Percentiles rank a stretch among this genome's conserved stretches.
These are phyloP conservation scores for Leucophenga montana DNA, from an alignment of 2,888 invertebrate genomes.

Conservation along the genomic window DNA sequence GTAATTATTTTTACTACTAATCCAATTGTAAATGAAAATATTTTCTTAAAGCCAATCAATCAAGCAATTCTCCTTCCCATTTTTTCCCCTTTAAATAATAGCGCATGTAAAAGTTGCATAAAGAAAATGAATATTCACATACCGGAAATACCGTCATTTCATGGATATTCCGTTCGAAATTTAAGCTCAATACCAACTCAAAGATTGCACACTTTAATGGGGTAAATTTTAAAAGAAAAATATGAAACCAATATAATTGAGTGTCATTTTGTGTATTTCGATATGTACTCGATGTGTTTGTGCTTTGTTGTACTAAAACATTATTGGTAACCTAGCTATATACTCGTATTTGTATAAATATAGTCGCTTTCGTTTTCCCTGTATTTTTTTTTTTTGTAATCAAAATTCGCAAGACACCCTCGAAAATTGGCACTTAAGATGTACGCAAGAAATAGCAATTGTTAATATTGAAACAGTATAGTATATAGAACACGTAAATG, in stretches of 20 bases:
- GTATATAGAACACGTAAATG: background rate
- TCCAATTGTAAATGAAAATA: too few relatives aligned
- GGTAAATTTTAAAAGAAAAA: constrained; percentile 62
- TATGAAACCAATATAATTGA: constrained; percentile 33
- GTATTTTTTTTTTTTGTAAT: too few relatives aligned
- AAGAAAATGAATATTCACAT: constrained; percentile 68
- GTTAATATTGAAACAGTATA: background rate
- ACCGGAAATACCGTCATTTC: constrained; percentile 72
- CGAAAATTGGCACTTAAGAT: constrained; percentile 7
- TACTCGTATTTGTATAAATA: too few relatives aligned
- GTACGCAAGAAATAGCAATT: background rate
- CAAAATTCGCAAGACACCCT: too few relatives aligned
- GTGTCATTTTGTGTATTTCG: constrained; percentile 9
- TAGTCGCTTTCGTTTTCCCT: too few relatives aligned
- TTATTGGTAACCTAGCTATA: background rate
- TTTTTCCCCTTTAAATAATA: constrained; percentile 42
- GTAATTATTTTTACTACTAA: constrained; percentile 6
- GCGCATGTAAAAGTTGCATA: constrained; percentile 73
- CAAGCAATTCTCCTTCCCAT: background rate
- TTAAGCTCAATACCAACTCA: constrained; percentile 67
- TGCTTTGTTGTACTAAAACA: constrained; percentile 34
- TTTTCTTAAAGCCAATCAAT: too few relatives aligned
- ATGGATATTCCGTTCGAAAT: constrained; percentile 72
- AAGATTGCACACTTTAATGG: constrained; percentile 71
- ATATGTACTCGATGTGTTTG: constrained; percentile 28